Evolutionary conservation across 1,140 invertebrate genomes (phyloP).

Genomic region (Penaeus indicus): DNA sequence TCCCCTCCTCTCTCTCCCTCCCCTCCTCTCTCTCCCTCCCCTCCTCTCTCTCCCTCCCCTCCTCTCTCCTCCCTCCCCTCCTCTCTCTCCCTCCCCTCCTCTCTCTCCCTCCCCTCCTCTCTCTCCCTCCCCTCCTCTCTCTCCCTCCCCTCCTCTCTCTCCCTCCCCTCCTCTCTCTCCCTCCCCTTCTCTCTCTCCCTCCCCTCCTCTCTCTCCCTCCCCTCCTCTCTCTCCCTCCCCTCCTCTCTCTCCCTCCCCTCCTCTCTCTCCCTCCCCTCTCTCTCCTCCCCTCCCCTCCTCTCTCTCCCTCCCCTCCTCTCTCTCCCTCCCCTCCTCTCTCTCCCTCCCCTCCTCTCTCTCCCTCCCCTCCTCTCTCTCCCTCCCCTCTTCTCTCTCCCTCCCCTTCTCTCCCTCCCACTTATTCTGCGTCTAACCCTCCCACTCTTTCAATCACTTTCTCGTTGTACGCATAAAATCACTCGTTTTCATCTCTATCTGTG

Average conservation of each 20-base stretch:
- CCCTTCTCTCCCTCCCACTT: slow-evolving; percentile 37
- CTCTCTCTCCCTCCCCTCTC: neutral
- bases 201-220: neutral
- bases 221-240: neutral
- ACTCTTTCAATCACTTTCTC: neutral
- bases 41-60: neutral
- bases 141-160: neutral
- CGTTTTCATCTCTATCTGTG: neutral
- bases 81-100: neutral
- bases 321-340: neutral
- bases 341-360: slow-evolving; percentile 3
- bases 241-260: too few species aligned
- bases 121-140: neutral
- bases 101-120: too few species aligned
- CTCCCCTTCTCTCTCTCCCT: neutral
- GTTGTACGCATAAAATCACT: neutral
- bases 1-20: neutral
- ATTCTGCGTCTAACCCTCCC: neutral
- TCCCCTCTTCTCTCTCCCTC: slow-evolving; percentile 21
- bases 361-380: neutral
- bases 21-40: neutral
- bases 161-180: neutral
- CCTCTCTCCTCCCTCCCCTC: too few species aligned
- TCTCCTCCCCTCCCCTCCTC: neutral
- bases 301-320: neutral